These are phyloP conservation scores for Laodelphax striatellus DNA, from an alignment of 1,140 invertebrate genomes.

Conservation along the genomic window DNA sequence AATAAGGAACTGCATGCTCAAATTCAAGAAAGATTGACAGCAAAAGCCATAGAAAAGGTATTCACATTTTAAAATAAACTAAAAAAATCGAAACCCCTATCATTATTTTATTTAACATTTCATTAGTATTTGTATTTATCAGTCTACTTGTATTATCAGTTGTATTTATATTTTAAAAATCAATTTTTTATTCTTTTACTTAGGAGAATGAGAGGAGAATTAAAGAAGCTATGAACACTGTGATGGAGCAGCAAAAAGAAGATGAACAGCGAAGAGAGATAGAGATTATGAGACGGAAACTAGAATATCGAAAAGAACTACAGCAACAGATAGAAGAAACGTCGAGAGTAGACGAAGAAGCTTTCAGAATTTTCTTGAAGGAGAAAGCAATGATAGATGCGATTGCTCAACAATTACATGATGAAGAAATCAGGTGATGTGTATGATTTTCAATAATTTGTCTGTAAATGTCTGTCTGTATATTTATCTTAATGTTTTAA, in stretches of 20 bases:
- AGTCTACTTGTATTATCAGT: too few species aligned
- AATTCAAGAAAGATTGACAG: slow-evolving; percentile 30
- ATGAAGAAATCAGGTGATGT: background rate
- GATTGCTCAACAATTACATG: background rate
- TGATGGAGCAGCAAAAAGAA: background rate
- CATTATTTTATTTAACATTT: too few species aligned
- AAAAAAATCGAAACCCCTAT: too few species aligned
- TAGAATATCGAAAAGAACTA: background rate
- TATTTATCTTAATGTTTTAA: too few species aligned
- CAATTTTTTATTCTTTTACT: background rate
- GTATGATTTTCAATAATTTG: background rate
- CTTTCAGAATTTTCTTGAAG: background rate
- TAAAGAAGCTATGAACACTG: too few species aligned
- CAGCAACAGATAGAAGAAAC: background rate
- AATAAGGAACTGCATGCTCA: slow-evolving; percentile 31
- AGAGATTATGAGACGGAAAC: background rate
- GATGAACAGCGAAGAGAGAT: background rate
- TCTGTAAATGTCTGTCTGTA: too few species aligned
- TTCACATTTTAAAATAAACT: slow-evolving; percentile 12
- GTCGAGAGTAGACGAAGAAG: background rate
- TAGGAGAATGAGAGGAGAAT: too few species aligned
- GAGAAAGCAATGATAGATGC: background rate
- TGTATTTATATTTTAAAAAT: too few species aligned
- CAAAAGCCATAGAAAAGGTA: slow-evolving; percentile 19
- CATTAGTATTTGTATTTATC: too few species aligned